phyloP scores from a whole-genome alignment of 2,797 vertebrate species.

The Sebastes itinus region DNA sequence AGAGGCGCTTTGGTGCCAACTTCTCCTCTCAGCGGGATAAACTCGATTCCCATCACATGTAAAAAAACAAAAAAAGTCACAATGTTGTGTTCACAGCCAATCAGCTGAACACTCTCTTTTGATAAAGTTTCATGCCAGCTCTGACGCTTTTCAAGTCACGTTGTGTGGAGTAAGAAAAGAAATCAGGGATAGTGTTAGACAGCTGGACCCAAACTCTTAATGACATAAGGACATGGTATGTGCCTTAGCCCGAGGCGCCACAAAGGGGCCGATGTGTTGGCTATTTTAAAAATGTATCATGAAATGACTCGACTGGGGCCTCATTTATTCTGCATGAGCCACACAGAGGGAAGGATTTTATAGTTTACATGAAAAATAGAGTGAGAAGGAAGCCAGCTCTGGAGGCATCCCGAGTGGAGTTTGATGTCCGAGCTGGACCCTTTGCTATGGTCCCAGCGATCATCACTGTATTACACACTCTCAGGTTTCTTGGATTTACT shows the following conservation, averaged over 20 bases:
- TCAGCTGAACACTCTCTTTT: background rate
- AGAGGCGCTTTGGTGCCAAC: conserved; percentile 25
- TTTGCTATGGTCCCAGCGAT: background rate
- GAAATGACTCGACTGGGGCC: conserved; percentile 42
- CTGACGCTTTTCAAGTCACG: conserved; percentile 5
- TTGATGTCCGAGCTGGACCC: background rate
- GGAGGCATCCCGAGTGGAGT: background rate
- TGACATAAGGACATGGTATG: conserved; percentile 37
- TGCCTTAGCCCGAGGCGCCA: conserved; percentile 12
- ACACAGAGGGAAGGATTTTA: conserved; percentile 19
- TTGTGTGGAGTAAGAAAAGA: background rate
- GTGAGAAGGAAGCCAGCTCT: conserved; percentile 1
- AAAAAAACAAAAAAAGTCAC: background rate
- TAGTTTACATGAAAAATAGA: conserved; percentile 45
- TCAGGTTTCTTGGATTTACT: background rate
- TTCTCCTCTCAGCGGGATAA: conserved; percentile 30
- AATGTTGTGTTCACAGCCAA: conserved; percentile 1
- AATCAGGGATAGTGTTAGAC: conserved; percentile 3
- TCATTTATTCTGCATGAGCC: conserved; percentile 53
- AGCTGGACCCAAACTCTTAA: conserved; percentile 23
- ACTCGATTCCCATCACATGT: conserved; percentile 17
- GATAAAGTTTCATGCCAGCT: background rate
- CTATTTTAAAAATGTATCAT: conserved; percentile 52
- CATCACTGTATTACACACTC: background rate
- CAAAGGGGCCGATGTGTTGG: conserved; percentile 27